Base-by-base conservation (phyloP, 2,113 vertebrate genomes). In the Athene cunicularia region DNA sequence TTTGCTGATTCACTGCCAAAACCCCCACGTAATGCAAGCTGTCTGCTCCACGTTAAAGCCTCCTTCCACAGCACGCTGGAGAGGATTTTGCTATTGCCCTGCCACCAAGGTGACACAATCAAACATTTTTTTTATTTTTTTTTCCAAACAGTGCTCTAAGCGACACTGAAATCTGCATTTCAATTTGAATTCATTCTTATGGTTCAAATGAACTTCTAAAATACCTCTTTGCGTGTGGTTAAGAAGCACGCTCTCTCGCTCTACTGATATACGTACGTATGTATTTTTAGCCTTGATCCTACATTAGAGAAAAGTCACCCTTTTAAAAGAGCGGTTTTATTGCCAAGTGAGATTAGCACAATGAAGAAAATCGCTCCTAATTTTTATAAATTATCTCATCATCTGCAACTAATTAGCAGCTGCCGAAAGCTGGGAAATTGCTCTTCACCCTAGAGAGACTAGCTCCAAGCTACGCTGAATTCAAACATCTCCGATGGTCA, bases 311-410 rank as follows among this genome's bases (percentile, higher is more conserved):
- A 96, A 97, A 98, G 97, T 94, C 94, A 95, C 95, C 92, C 79
- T 96, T 93, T 90, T 72, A 80, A 87, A 89, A 89, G 95, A 96
- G 89, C 76, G 50, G 88, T 79, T 97, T 97, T 92, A 98, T 96
- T 97, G 95, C 96, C 93, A n/a, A 32, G 95, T 27, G 49, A 82
- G 97, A 98, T 95, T 93, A 97, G 95, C 96, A 98, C 98, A 97
- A 98, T 96, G 97, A 98, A 97, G 97, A 96, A 97, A 98, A 98
- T 98, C 92, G 39, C 88, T 95, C 68, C 96, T 97, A 97, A 98
- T 98, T 98, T 98, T 98, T 98, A 98, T 96, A 97, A 98, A 98
- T 98, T 98, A 98, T 98, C 98, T 98, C 98, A 98, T 98, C 98
- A 98, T 98, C 98, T 98, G 96, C 95, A 90, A 94, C 96, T 98